A percentile compares a stretch with the other conserved stretches of the same genome.
These are phyloP conservation scores for Microtus oregoni DNA, from an alignment of 2,113 vertebrate species.

Conservation along the genomic window DNA sequence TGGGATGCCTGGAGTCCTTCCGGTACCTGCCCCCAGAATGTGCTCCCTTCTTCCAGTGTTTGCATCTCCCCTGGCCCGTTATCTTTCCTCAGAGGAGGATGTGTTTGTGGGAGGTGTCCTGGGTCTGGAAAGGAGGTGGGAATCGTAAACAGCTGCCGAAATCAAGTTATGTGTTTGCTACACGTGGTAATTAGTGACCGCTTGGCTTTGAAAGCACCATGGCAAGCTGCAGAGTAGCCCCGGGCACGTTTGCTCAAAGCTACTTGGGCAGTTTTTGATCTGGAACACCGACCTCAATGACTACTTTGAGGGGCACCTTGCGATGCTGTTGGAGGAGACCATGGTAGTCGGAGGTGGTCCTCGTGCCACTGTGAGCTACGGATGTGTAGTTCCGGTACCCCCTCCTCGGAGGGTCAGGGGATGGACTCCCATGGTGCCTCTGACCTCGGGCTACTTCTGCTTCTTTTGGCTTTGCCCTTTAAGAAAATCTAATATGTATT, in stretches of 20 bases:
- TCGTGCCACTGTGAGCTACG: fast-evolving
- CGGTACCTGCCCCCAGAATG: too few relatives aligned
- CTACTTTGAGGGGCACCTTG: neutral
- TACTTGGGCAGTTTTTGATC: neutral
- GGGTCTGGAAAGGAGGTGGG: neutral
- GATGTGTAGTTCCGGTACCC: neutral
- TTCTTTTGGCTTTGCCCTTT: slow-evolving; percentile 15
- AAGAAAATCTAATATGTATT: neutral
- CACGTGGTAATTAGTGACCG: neutral
- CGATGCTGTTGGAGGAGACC: neutral
- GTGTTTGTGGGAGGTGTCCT: neutral
- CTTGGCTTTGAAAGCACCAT: neutral
- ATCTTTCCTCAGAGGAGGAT: neutral
- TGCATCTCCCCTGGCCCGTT: fast-evolving
- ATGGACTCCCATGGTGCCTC: neutral
- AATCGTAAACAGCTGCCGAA: neutral
- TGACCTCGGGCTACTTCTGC: neutral
- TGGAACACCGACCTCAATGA: neutral
- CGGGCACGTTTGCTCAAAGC: neutral
- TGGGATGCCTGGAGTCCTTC: neutral
- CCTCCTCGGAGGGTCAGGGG: neutral
- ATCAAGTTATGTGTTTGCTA: neutral
- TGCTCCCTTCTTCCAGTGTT: neutral
- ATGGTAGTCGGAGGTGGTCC: too few relatives aligned
- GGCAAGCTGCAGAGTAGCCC: neutral